Conservation (phyloP, 2,113 vertebrate species). For the Pristiophorus japonicus region DNA sequence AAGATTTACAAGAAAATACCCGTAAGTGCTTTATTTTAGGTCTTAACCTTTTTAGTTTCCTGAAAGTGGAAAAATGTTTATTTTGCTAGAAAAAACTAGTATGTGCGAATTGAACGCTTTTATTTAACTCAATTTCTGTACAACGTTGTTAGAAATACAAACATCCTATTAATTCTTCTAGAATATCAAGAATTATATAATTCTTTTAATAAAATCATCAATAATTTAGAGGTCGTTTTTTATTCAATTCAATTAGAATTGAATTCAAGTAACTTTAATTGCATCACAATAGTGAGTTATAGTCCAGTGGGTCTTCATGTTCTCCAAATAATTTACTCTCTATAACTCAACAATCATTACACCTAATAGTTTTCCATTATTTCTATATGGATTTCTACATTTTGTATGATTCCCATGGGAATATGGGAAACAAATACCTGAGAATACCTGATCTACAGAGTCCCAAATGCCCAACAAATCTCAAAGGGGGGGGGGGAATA, state of each 20-base stretch:
- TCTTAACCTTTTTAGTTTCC: neutral
- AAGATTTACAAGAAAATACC: constrained; percentile 69
- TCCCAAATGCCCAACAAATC: neutral
- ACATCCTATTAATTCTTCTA: neutral
- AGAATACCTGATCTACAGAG: neutral
- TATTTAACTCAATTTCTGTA: constrained; percentile 1
- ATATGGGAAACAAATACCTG: constrained; percentile 4
- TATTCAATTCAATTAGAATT: neutral
- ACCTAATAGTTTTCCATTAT: neutral
- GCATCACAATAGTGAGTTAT: neutral
- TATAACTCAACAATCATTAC: neutral
- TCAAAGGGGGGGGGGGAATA: too few relatives aligned
- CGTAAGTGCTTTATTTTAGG: constrained; percentile 48
- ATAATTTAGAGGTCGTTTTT: neutral
- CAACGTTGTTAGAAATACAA: neutral
- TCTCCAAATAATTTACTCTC: neutral
- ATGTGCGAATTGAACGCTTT: neutral
- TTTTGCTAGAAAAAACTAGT: neutral
- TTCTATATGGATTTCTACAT: neutral
- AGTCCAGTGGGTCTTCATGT: neutral
- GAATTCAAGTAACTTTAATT: neutral
- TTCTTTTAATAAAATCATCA: neutral
- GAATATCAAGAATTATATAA: neutral
- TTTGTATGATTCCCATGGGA: neutral
- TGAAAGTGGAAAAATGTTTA: neutral